Base-by-base conservation (phyloP, 2,888 invertebrate species). In the Acleris laterana region DNA sequence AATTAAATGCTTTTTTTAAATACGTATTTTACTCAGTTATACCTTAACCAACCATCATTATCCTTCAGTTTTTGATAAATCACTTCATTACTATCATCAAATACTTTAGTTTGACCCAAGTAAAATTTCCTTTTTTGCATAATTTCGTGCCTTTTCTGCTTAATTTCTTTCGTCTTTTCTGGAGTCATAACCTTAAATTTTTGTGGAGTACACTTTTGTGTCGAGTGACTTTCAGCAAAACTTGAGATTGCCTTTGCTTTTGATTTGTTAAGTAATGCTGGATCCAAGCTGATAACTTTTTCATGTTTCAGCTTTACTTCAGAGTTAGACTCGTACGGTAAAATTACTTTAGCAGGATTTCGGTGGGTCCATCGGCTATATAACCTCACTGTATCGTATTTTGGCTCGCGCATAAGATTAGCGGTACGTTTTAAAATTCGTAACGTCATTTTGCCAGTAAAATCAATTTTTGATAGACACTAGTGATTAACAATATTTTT, bases 51-150 rank as follows among this genome's bases (percentile, higher is more conserved):
- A 0, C 93, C 86, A 88, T 96, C 95, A 78, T 95, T 94, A 58
- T 95, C 90, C 55, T 93, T 90, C 63, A 96, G 85, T 79, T 95
- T 95, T 57, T 93, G 94, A 79, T 94, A 95, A 64, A 95, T 87
- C 62, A 94, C 84, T 73, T 94, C 93, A 63, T 93, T 93, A 65
- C 93, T 87, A 65, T 91, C 85, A 81, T 94, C 90, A 77, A 94
- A 93, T 3, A 93, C 88, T 74, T 93, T 93, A 73, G 88, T 77
- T 73, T 90, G 82, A 60, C 80, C 82, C 4, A 87, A 74, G 78
- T 84, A 84, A 73, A 88, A 84, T 61, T 84, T 83, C 60, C 78
- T 80, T 70, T 87, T 86, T 67, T 84, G 82, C 25, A 84, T 62
- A 67, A 82, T 81, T 60, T 82, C 79, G 59, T 86, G 79, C 69